phyloP scores from a whole-genome alignment of 2,888 invertebrate species.

The Brenthis ino region DNA sequence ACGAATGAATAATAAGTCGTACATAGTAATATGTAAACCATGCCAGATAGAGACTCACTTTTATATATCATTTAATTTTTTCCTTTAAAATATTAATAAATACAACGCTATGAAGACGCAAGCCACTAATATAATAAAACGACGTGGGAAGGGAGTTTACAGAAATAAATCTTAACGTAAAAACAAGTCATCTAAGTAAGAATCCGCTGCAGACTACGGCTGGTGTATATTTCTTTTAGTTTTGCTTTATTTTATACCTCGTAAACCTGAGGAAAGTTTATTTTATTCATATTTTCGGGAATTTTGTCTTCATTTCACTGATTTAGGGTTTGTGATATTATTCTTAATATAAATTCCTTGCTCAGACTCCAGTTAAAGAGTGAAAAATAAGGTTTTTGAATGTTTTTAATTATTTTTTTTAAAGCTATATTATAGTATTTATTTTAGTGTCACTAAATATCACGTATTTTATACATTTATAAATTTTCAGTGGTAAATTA shows the following conservation, averaged over 20 bases:
- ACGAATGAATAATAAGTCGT: no score
- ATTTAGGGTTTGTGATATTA: background rate
- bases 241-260: slow-evolving; percentile 4
- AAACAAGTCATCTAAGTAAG: slow-evolving; percentile 11
- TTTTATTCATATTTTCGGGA: slow-evolving; percentile 13
- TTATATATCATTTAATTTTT: no score
- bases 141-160: background rate
- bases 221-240: slow-evolving; percentile 7
- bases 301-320: slow-evolving; percentile 2
- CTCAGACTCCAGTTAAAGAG: background rate
- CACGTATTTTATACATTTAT: no score
- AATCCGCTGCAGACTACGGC: background rate
- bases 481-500: no score
- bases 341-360: slow-evolving; percentile 3
- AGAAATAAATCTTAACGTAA: slow-evolving; percentile 1
- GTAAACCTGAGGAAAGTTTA: slow-evolving; percentile 4
- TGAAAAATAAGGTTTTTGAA: background rate
- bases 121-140: slow-evolving; percentile 4
- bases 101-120: background rate
- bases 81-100: no score
- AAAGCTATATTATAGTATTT: no score
- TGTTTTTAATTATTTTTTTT: background rate
- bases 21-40: no score
- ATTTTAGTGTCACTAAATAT: no score
- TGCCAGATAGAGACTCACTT: no score